Conservation (phyloP, 2,888 invertebrate genomes). For the Barypeithes pellucidus region DNA sequence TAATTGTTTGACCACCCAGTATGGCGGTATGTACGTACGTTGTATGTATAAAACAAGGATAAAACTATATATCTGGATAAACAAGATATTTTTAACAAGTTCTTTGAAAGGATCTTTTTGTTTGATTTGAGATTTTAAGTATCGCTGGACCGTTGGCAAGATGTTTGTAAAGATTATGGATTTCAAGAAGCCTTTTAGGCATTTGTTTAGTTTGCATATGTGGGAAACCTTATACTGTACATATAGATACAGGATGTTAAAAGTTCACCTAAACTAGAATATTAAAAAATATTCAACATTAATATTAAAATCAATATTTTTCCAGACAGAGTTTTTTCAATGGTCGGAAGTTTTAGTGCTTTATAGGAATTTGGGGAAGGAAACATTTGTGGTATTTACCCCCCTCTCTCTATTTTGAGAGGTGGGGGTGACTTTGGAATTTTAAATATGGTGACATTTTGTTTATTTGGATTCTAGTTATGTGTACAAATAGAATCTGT, state of each 20-base stretch:
- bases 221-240: neutral
- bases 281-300: neutral
- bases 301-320: neutral
- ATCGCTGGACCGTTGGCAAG: slow-evolving; percentile 6
- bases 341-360: too few relatives aligned
- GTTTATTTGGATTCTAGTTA: too few relatives aligned
- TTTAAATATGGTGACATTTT: too few relatives aligned
- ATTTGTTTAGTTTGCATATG: slow-evolving; percentile 13
- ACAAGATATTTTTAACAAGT: slow-evolving; percentile 11
- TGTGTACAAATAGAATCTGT: too few relatives aligned
- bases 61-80: slow-evolving; percentile 13
- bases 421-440: too few relatives aligned
- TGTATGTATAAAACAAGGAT: neutral
- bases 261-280: neutral
- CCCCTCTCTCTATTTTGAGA: too few relatives aligned
- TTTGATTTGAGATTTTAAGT: slow-evolving; percentile 11
- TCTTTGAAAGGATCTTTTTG: slow-evolving; percentile 16
- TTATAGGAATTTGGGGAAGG: too few relatives aligned
- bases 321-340: too few relatives aligned
- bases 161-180: slow-evolving; percentile 21
- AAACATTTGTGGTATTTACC: too few relatives aligned
- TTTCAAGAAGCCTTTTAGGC: slow-evolving; percentile 24
- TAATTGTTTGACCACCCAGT: neutral
- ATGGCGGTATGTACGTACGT: neutral
- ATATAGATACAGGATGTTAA: neutral